phyloP scores from a whole-genome alignment of 2,113 vertebrate genomes.

The Sula dactylatra region DNA sequence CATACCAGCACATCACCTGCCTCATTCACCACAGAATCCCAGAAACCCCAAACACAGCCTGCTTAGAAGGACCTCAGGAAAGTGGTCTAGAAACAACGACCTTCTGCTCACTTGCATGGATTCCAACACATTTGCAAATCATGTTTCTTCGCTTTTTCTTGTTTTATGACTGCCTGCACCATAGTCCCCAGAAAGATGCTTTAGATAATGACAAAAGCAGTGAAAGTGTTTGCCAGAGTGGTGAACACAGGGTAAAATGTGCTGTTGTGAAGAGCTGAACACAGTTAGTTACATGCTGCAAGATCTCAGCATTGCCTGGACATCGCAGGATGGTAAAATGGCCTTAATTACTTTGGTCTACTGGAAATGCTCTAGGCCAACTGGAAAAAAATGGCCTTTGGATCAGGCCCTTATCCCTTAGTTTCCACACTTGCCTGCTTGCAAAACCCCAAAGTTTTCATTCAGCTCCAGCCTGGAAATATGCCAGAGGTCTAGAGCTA shows the following conservation, averaged over 20 bases:
- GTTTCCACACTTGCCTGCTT: background rate
- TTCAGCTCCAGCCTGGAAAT: background rate
- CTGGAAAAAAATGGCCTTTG: background rate
- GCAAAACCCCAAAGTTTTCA: background rate
- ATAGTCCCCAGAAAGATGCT: background rate
- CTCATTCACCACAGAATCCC: background rate
- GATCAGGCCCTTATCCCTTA: background rate
- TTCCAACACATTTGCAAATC: background rate
- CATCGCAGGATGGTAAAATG: background rate
- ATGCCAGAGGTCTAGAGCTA: background rate
- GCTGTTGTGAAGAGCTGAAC: background rate
- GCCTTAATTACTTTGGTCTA: background rate
- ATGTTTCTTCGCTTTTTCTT: background rate
- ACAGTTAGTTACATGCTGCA: background rate
- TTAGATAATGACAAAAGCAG: background rate
- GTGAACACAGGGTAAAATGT: background rate
- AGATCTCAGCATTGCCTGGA: background rate
- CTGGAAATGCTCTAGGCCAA: background rate
- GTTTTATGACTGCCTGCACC: background rate
- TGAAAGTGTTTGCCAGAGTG: background rate
- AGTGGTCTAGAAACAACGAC: background rate
- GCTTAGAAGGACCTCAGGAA: background rate
- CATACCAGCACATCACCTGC: background rate
- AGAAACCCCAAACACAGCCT: background rate
- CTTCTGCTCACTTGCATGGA: background rate